These are phyloP conservation scores for Junonia oenone DNA, from an alignment of 2,888 invertebrate genomes.

Conservation along the genomic window DNA sequence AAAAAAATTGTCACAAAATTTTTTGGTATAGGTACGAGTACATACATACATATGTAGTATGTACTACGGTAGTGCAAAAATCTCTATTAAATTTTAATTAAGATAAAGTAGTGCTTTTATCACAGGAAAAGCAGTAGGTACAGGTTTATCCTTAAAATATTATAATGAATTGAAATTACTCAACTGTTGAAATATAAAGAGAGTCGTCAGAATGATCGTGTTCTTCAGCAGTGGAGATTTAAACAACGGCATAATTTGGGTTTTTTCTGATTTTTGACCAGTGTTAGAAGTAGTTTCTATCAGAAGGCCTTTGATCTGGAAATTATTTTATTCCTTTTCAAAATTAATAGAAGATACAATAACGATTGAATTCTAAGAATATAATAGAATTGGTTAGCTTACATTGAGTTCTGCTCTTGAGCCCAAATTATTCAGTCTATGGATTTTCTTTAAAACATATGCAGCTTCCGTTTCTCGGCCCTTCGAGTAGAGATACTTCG, in stretches of 20 bases:
- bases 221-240: conserved; percentile 69
- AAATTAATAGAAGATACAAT: not conserved
- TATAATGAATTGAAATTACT: too few species aligned
- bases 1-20: too few species aligned
- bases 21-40: too few species aligned
- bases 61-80: too few species aligned
- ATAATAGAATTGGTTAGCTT: too few species aligned
- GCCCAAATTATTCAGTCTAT: conserved; percentile 45
- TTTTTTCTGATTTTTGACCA: conserved; percentile 33
- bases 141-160: too few species aligned
- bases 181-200: conserved; percentile 81
- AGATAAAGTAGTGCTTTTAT: too few species aligned
- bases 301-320: conserved; percentile 47
- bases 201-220: conserved; percentile 66
- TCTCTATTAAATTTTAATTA: too few species aligned
- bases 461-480: conserved; percentile 79
- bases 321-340: not conserved
- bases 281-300: conserved; percentile 47
- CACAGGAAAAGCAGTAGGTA: too few species aligned
- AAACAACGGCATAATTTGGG: conserved; percentile 73
- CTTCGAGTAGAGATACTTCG: conserved; percentile 84
- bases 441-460: conserved; percentile 46
- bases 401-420: conserved; percentile 44
- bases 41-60: too few species aligned
- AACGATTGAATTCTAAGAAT: too few species aligned